Evolutionary conservation across 1,140 invertebrate genomes (phyloP), one percentile per base, ranked within the genome.

Genomic region (Micrasema longulum): DNA sequence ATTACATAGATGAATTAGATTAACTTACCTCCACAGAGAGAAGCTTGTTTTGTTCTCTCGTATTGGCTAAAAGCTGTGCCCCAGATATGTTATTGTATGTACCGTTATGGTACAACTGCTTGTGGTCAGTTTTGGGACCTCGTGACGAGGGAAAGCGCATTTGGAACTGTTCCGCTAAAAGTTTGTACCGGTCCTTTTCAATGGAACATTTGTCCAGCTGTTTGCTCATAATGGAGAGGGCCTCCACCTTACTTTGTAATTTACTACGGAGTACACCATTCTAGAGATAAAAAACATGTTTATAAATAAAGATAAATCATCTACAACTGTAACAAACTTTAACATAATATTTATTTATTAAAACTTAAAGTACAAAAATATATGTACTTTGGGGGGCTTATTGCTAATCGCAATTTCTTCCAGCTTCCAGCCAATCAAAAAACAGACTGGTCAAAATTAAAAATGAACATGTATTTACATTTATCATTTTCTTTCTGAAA

Each of bases 241-340:
- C 92, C 82, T 95, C 92, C 43, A 90, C 87, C 83, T 95, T 95
- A 77, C 93, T 91, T 77, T 93, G 89, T 36, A 95, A 80, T 80
- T 94, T 94, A 73, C 90, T 89, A 76, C 87, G 86, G 10, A 90
- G 78, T 1, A 88, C 87, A 38, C 86, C 85, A 76, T 86, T 89
- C 85, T 89, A 36, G 10, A 67, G 53, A 50, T 3, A 63, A 26
- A 16, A n/a, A n/a, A n/a, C n/a, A n/a, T n/a, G n/a, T n/a, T n/a
- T 26, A 22, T 26, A 1, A 48, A 2, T n/a, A n/a, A n/a, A n/a
- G n/a, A n/a, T n/a, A n/a, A n/a, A n/a, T n/a, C n/a, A n/a, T n/a
- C n/a, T n/a, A n/a, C n/a, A n/a, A n/a, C n/a, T n/a, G n/a, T n/a
- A n/a, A n/a, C n/a, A n/a, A n/a, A n/a, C n/a, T n/a, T n/a, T 0